Conservation (phyloP, 2,888 invertebrate species). For the Diabrotica balteata region DNA sequence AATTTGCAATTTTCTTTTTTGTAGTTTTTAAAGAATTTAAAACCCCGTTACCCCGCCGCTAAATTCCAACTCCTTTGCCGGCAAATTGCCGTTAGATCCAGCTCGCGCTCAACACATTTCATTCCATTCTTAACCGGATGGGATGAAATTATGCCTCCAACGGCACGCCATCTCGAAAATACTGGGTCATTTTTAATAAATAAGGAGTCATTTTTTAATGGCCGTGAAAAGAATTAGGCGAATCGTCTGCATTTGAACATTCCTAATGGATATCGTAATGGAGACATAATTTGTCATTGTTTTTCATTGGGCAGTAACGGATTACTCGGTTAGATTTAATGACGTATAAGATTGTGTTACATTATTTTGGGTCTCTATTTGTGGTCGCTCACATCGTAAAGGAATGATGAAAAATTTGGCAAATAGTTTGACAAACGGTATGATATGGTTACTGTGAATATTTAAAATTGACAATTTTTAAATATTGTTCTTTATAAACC, state of each 20-base stretch:
- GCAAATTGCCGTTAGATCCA: conserved; percentile 58
- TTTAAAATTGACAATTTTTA: no score
- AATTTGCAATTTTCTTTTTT: no score
- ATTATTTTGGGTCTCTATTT: no score
- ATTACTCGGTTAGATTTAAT: conserved; percentile 4
- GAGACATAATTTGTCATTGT: conserved; percentile 15
- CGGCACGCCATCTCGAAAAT: conserved; percentile 49
- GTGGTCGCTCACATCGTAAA: no score
- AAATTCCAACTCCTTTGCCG: conserved; percentile 47
- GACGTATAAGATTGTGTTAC: background rate
- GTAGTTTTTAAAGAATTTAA: no score
- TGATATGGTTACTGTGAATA: no score
- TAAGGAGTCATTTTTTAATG: conserved; percentile 53
- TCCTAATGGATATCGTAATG: conserved; percentile 13
- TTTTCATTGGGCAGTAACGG: conserved; percentile 4
- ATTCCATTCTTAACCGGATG: conserved; percentile 55
- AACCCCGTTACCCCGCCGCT: conserved; percentile 17
- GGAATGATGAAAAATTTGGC: no score
- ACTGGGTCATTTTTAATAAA: conserved; percentile 29
- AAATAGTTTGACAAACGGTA: no score
- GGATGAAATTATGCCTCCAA: conserved; percentile 57
- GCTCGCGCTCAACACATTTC: conserved; percentile 48
- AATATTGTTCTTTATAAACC: no score
- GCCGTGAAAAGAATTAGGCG: conserved; percentile 55
- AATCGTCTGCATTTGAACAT: conserved; percentile 35